Conservation (phyloP, 2,113 vertebrate species). For the Mesembrinibis cayennensis region DNA sequence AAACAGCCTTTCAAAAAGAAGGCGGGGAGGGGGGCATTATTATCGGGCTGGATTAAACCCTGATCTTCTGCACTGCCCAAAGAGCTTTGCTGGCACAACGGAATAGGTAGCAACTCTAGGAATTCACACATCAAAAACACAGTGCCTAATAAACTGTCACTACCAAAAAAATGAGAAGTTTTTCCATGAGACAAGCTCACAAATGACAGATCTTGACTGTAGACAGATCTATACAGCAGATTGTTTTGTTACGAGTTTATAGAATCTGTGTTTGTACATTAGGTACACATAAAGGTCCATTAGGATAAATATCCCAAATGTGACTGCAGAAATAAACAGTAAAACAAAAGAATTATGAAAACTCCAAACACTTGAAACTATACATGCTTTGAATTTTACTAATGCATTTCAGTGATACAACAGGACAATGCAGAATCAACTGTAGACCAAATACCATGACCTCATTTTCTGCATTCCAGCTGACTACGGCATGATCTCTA, state of each 20-base stretch:
- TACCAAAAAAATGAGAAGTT: neutral
- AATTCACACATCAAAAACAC: neutral
- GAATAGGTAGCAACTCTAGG: neutral
- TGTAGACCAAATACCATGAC: constrained; percentile 8
- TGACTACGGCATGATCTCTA: neutral
- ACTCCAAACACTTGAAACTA: neutral
- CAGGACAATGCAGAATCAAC: neutral
- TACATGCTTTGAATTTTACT: neutral
- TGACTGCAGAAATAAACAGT: neutral
- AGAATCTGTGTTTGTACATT: neutral
- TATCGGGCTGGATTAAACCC: neutral
- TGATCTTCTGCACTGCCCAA: neutral
- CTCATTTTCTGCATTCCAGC: constrained; percentile 49
- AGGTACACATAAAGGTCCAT: neutral
- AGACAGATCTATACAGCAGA: neutral
- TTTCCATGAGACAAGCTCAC: neutral
- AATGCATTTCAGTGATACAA: neutral
- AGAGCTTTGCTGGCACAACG: neutral
- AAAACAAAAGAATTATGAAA: neutral
- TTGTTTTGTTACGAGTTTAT: neutral
- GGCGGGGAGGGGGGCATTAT: fast-evolving
- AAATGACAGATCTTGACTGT: neutral
- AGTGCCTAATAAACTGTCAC: neutral
- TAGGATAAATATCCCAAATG: neutral
- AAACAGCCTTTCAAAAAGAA: neutral